Conservation (phyloP, 2,797 vertebrate species). For the Leptodactylus fallax region DNA sequence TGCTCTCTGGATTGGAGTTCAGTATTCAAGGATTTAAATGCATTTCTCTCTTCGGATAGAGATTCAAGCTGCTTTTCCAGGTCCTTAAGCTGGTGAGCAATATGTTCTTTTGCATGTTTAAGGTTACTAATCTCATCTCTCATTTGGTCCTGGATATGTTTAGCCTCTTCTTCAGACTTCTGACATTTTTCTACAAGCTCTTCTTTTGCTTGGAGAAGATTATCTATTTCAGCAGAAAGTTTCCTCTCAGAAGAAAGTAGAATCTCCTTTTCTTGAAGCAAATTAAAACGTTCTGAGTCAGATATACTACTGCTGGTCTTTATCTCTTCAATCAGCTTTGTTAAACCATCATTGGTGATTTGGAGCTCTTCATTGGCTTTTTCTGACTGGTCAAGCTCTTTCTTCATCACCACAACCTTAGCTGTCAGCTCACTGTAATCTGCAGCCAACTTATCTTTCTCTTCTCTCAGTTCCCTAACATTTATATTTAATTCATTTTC, state of each 20-base stretch:
- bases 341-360: conserved; percentile 78
- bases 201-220: conserved; percentile 78
- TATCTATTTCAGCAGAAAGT: conserved; percentile 80
- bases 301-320: conserved; percentile 83
- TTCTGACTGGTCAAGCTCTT: conserved; percentile 72
- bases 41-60: conserved; percentile 81
- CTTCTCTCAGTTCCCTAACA: conserved; percentile 49
- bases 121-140: conserved; percentile 71
- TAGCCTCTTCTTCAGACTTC: conserved; percentile 70
- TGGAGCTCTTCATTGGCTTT: conserved; percentile 79
- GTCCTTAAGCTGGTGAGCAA: conserved; percentile 72
- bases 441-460: conserved; percentile 72
- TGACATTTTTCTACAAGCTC: conserved; percentile 76
- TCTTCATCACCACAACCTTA: conserved; percentile 71
- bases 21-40: conserved; percentile 75
- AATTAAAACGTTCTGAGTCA: conserved; percentile 79
- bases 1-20: conserved; percentile 80
- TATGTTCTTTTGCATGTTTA: conserved; percentile 78
- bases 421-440: conserved; percentile 74
- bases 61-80: conserved; percentile 76
- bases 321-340: conserved; percentile 82
- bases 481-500: conserved; percentile 65
- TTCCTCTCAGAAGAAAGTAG: conserved; percentile 78
- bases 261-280: conserved; percentile 87
- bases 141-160: conserved; percentile 69